Evolutionary conservation across 2,888 invertebrate species (phyloP), one percentile per base, ranked within the genome.

Genomic region (Drosophila tripunctata): DNA sequence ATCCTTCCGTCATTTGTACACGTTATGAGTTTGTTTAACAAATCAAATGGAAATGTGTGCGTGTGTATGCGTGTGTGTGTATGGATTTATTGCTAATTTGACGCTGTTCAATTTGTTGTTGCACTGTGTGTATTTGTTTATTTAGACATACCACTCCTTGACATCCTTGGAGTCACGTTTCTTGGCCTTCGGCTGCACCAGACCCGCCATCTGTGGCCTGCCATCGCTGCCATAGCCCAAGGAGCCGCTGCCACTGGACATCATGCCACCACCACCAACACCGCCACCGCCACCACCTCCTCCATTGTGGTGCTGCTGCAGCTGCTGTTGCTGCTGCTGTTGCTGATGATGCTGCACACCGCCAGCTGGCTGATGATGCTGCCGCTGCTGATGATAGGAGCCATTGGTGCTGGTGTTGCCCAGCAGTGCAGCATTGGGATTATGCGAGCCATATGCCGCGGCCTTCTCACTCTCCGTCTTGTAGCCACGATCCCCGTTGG

Each of bases 61-160:
- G 40, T 45, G 50, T 66, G 36, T 61, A 41, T 55, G 40, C 61
- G 40, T 56, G 3, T 43, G 7, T 33, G 21, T 52, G 22, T 58
- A 6, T 35, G 58, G 14, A 56, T 57, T 56, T 88, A 88, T 88
- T 88, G 88, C 88, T 89, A 90, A 89, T 88, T 89, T 89, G 88
- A 89, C 85, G 66, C 43, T 58, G 43, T 54, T 56, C 27, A 10
- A 27, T 22, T 41, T 22, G 5, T 41, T 22, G 5, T 40, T 30
- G 4, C 1, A 58, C 45, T 22, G 15, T 6, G 14, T 15, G 19
- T 4, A n/a, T n/a, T n/a, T n/a, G n/a, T n/a, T n/a, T n/a, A n/a
- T 87, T 94, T 95, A 97, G 92, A 98, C 98, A 92, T 98, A 98
- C 98, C 98, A 98, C 93, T 98, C 98, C 93, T 98, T 98, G 90